Percentiles rank a stretch among this genome's conserved stretches.
Conservation (phyloP, 2,113 vertebrate genomes). For the Melanotaenia duboulayi region DNA sequence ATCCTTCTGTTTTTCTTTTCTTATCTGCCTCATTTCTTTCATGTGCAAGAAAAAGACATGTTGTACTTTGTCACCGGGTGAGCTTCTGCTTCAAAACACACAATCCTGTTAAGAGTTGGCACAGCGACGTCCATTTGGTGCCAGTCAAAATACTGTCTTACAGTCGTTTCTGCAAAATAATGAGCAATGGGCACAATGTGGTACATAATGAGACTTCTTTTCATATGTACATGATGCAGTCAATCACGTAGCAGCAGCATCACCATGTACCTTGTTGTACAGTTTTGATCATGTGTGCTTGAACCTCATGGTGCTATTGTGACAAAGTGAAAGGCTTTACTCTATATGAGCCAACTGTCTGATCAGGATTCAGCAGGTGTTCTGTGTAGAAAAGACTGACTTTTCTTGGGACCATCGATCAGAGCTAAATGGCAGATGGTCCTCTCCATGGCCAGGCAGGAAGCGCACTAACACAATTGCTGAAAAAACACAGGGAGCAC, state of each 20-base stretch:
- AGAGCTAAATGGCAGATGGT: conserved; percentile 84
- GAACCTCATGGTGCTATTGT: conserved; percentile 42
- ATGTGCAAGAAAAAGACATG: conserved; percentile 48
- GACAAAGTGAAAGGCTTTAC: conserved; percentile 57
- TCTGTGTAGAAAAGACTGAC: conserved; percentile 60
- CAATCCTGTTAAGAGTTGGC: conserved; percentile 80
- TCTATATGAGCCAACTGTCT: conserved; percentile 63
- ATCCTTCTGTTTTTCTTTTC: conserved; percentile 10
- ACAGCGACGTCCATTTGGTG: conserved; percentile 54
- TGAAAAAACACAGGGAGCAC: conserved; percentile 73
- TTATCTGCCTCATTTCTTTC: conserved; percentile 21
- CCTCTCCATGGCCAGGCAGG: conserved; percentile 76
- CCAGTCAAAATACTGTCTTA: conserved; percentile 68
- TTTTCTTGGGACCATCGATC: conserved; percentile 77
- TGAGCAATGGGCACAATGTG: conserved; percentile 45
- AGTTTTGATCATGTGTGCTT: conserved; percentile 26
- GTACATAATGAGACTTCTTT: conserved; percentile 58
- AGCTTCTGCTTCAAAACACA: conserved; percentile 78
- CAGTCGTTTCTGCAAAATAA: conserved; percentile 68
- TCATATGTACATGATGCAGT: conserved; percentile 22
- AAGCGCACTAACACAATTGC: conserved; percentile 79
- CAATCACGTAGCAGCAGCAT: conserved; percentile 31
- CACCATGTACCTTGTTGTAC: conserved; percentile 23
- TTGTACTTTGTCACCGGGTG: conserved; percentile 59
- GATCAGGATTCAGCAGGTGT: conserved; percentile 79